A percentile compares a stretch with the other conserved stretches of the same genome.
Evolutionary conservation across 2,888 invertebrate genomes (phyloP).

Genomic region (Pyrrhosoma nymphula): DNA sequence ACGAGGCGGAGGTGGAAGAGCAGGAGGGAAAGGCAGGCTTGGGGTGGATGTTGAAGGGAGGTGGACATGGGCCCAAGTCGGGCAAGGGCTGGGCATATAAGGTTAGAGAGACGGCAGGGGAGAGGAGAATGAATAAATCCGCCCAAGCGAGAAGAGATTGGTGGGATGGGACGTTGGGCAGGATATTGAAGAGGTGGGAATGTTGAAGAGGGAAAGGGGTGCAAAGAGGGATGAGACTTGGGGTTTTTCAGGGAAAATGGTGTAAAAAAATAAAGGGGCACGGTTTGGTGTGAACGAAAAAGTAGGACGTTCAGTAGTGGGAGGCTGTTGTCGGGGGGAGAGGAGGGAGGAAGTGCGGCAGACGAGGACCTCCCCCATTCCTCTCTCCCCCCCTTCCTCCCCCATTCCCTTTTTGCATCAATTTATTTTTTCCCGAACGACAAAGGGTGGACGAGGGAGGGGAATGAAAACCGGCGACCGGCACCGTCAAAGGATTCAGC

Average conservation of each 20-base stretch:
- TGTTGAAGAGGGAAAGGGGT: not conserved
- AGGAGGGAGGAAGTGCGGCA: too few relatives aligned
- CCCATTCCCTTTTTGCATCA: not conserved
- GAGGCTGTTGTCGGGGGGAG: not conserved
- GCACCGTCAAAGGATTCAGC: not conserved
- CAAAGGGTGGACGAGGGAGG: not conserved
- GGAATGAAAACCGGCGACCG: not conserved
- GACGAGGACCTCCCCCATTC: too few relatives aligned
- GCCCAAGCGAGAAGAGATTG: not conserved
- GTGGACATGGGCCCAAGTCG: not conserved
- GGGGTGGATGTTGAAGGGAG: not conserved
- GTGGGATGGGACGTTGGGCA: not conserved
- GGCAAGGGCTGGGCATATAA: too few relatives aligned
- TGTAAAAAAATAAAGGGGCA: not conserved
- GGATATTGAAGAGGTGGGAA: not conserved
- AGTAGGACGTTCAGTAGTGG: not conserved
- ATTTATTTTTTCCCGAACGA: not conserved
- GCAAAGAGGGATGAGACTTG: not conserved
- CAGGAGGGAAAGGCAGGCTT: too few relatives aligned
- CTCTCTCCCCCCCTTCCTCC: not conserved
- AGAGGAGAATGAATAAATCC: not conserved
- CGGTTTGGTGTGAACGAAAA: slow-evolving; percentile 12
- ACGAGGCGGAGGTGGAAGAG: not conserved
- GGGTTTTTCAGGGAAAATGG: not conserved
- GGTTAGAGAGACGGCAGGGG: not conserved